Evolutionary conservation across 2,797 vertebrate species (phyloP).

Genomic region (Xenentodon cancila): DNA sequence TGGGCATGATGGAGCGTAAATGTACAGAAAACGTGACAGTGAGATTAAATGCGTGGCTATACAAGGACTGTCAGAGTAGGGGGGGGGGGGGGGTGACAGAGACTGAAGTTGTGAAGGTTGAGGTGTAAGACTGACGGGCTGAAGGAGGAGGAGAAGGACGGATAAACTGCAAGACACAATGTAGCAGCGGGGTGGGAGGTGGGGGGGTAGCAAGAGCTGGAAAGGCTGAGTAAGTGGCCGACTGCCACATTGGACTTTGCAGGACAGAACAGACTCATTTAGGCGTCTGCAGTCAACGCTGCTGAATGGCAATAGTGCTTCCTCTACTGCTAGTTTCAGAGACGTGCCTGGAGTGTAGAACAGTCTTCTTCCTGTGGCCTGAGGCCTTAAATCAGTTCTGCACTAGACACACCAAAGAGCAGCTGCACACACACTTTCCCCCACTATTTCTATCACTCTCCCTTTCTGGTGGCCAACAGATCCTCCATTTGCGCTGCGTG

Average conservation of each 20-base stretch:
- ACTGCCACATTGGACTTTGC: slow-evolving; percentile 69
- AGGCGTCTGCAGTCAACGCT: slow-evolving; percentile 72
- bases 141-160: slow-evolving; percentile 20
- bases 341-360: slow-evolving; percentile 82
- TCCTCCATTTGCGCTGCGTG: slow-evolving; percentile 55
- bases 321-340: slow-evolving; percentile 79
- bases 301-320: slow-evolving; percentile 83
- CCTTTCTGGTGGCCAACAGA: slow-evolving; percentile 50
- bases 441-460: slow-evolving; percentile 36
- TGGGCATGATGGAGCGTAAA: slow-evolving; percentile 30
- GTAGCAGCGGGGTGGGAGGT: slow-evolving; percentile 19
- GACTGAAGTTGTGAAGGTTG: slow-evolving; percentile 18
- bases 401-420: slow-evolving; percentile 72
- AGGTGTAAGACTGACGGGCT: slow-evolving; percentile 19
- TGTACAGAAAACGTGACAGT: slow-evolving; percentile 37
- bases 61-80: not conserved
- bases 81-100: slow-evolving; percentile 9
- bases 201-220: slow-evolving; percentile 41
- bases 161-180: slow-evolving; percentile 41
- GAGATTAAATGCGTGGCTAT: slow-evolving; percentile 24
- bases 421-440: slow-evolving; percentile 65
- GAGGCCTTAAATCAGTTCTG: slow-evolving; percentile 80
- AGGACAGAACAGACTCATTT: slow-evolving; percentile 84
- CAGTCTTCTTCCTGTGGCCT: slow-evolving; percentile 77
- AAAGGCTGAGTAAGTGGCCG: slow-evolving; percentile 66